These are phyloP conservation scores for Periophthalmus modestus DNA, from an alignment of 2,113 vertebrate species.

Conservation along the genomic window DNA sequence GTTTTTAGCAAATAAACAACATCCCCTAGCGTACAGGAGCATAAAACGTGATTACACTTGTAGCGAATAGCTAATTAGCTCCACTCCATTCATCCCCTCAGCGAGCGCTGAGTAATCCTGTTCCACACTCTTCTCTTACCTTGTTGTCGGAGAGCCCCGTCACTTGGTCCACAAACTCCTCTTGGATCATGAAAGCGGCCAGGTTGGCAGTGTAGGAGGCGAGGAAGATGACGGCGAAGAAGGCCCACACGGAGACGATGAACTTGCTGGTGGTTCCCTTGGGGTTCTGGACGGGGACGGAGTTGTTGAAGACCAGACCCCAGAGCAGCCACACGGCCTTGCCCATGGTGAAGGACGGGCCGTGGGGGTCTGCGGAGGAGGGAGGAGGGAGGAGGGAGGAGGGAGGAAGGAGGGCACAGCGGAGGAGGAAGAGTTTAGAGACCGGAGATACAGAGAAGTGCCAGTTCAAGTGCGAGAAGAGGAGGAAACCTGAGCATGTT, in stretches of 20 bases:
- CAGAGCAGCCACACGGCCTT: slow-evolving; percentile 98
- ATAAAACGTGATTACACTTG: neutral
- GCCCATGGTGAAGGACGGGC: slow-evolving; percentile 96
- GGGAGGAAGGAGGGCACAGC: no score
- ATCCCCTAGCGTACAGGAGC: neutral
- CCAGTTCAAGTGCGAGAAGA: neutral
- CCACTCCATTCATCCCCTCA: neutral
- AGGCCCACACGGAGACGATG: slow-evolving; percentile 98
- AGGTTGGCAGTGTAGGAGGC: slow-evolving; percentile 87
- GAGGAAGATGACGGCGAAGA: slow-evolving; percentile 99
- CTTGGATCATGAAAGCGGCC: slow-evolving; percentile 99
- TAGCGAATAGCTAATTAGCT: neutral
- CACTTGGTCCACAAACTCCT: slow-evolving; percentile 98
- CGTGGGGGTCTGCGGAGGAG: slow-evolving; percentile 84
- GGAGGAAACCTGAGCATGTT: no score
- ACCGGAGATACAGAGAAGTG: neutral
- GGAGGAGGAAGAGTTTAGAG: neutral
- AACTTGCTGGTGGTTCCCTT: slow-evolving; percentile 98
- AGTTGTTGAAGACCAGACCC: slow-evolving; percentile 99
- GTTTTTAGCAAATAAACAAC: neutral
- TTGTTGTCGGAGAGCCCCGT: slow-evolving; percentile 98
- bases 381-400: neutral
- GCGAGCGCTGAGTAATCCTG: neutral
- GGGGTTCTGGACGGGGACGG: slow-evolving; percentile 97
- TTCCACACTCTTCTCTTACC: slow-evolving; percentile 69